Conservation (phyloP, 2,113 vertebrate genomes). For the Pachycephala philippinensis region DNA sequence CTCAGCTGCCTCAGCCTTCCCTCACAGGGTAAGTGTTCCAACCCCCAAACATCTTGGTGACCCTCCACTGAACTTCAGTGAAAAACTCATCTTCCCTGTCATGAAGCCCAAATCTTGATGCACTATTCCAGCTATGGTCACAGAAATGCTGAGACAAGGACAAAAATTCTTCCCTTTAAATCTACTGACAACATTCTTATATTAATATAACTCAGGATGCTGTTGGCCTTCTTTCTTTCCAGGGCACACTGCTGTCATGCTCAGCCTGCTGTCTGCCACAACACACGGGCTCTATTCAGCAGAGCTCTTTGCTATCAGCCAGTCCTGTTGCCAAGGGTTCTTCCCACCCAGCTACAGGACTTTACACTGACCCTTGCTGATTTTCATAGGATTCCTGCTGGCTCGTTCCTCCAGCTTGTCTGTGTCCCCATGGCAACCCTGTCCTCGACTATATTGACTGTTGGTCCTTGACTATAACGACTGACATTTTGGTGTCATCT, state of each 20-base stretch:
- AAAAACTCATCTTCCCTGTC: background rate
- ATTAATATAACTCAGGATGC: background rate
- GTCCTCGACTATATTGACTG: rapidly evolving
- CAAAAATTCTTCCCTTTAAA: background rate
- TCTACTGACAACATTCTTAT: background rate
- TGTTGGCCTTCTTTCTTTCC: background rate
- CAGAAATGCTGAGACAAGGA: background rate
- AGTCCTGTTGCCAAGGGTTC: background rate
- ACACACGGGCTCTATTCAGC: background rate
- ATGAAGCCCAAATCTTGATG: background rate
- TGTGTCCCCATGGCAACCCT: background rate
- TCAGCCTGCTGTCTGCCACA: background rate
- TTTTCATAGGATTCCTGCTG: background rate
- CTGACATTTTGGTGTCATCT: background rate
- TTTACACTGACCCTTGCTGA: background rate
- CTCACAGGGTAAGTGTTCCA: background rate
- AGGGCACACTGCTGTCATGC: background rate
- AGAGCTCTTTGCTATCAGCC: background rate
- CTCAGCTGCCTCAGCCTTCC: background rate
- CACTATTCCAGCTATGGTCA: background rate
- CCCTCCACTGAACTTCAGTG: background rate
- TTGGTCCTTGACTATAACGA: background rate
- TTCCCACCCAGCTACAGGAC: background rate
- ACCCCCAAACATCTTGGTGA: background rate
- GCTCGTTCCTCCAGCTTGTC: background rate